Base-by-base conservation (phyloP, 1,140 invertebrate genomes). In the Achroia grisella region DNA sequence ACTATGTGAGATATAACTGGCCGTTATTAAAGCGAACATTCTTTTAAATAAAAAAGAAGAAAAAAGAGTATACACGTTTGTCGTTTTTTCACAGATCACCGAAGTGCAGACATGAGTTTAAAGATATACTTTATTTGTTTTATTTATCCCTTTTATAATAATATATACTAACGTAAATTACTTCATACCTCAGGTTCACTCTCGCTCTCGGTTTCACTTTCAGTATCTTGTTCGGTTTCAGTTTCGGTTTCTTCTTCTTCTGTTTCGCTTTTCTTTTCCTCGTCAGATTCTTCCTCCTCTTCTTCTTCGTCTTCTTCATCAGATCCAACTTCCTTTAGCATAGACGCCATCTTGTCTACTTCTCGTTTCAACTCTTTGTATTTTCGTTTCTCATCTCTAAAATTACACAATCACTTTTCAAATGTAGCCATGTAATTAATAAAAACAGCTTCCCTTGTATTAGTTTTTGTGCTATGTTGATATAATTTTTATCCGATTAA, bases 261-360 rank as follows among this genome's bases (percentile, higher is more conserved):
- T 29, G 87, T 88, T 43, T 88, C 89, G 44, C 86, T 87, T 35
- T 87, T 89, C 59, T 91, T 90, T 46, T 93, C 91, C 44, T 89
- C 87, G 48, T 88, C 87, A 9, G 88, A 88, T 48, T 90, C 89
- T 48, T 91, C 89, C 48, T 93, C 91, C 33, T 91, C 89, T 32
- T 90, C 90, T 28, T 90, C 90, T 10, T 90, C 89, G 10, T 92
- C 91, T 17, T 89, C 89, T 8, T 91, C 90, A 3, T 93, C 91
- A n/a, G 93, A 92, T 9, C 92, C 91, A 2, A 89, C 89, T 56
- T 93, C 92, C 48, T 92, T 93, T 90, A 95, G 93, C 45, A 95
- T 86, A 10, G 91, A 91, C 0, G 93, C 93, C 93, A 96, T 95
- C 85, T 95, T 95, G 58, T 95, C 93, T 2, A 95, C 93, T 85